A percentile compares a stretch with the other conserved stretches of the same genome.
Evolutionary conservation across 2,888 invertebrate species (phyloP).

Genomic region (Hymenopus coronatus): DNA sequence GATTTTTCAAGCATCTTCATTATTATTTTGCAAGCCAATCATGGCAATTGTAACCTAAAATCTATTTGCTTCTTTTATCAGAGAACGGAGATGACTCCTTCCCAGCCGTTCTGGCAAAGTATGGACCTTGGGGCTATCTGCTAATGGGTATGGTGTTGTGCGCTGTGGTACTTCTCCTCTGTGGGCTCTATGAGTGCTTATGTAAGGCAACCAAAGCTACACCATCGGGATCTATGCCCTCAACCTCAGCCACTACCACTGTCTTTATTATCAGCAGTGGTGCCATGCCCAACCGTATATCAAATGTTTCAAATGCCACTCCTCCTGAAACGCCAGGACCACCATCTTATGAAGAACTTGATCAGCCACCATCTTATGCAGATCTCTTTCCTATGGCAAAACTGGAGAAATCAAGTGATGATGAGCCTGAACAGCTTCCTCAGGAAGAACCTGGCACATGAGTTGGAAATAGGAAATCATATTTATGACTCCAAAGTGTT

Average conservation of each 20-base stretch:
- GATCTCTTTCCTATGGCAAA: constrained; percentile 22
- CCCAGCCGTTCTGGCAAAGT: constrained; percentile 61
- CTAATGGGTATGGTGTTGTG: constrained; percentile 69
- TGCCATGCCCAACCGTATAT: constrained; percentile 10
- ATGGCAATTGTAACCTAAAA: background rate
- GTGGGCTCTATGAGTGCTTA: constrained; percentile 60
- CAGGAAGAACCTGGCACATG: background rate
- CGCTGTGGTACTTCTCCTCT: constrained; percentile 66
- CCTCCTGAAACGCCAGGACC: constrained; percentile 34
- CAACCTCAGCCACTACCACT: constrained; percentile 40
- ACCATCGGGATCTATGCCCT: background rate
- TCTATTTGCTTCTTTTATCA: background rate
- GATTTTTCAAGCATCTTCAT: background rate
- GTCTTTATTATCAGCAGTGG: constrained; percentile 42
- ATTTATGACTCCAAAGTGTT: background rate
- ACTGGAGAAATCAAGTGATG: background rate
- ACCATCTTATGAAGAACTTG: constrained; percentile 31
- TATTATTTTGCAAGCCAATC: background rate
- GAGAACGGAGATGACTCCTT: constrained; percentile 40
- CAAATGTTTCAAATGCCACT: background rate
- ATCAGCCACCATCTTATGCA: constrained; percentile 24
- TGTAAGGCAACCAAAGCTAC: constrained; percentile 47
- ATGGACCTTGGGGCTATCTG: constrained; percentile 72
- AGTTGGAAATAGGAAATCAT: background rate
- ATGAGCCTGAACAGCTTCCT: background rate